Evolutionary conservation across 1,140 invertebrate genomes (phyloP).

Genomic region (Choristoneura fumiferana): DNA sequence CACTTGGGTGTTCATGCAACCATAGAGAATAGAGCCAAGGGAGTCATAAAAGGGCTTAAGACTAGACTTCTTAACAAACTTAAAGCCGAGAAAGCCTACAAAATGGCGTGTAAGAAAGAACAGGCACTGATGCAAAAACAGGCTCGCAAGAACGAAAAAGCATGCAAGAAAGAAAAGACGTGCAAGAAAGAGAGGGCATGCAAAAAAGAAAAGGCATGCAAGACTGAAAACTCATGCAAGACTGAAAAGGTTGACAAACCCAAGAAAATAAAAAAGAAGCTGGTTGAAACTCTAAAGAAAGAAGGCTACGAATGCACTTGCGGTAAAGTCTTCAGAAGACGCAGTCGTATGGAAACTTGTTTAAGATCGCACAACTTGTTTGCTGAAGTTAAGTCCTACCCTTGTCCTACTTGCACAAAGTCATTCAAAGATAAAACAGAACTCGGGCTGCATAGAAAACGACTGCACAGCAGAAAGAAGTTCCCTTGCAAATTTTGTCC

Average conservation of each 20-base stretch:
- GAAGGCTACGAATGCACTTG: conserved; percentile 66
- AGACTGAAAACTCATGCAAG: conserved; percentile 26
- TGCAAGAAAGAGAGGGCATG: conserved; percentile 22
- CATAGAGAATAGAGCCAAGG: conserved; percentile 52
- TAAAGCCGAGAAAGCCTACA: conserved; percentile 26
- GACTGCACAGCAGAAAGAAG: conserved; percentile 50
- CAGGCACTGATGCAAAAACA: conserved; percentile 29
- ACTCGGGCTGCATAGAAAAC: conserved; percentile 47
- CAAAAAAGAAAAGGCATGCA: conserved; percentile 21
- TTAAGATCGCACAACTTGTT: conserved; percentile 53
- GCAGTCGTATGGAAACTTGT: conserved; percentile 63
- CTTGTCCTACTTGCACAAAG: conserved; percentile 55
- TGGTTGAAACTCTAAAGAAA: conserved; percentile 35
- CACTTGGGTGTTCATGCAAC: conserved; percentile 50
- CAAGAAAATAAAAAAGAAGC: conserved; percentile 20
- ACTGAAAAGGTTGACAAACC: conserved; percentile 23
- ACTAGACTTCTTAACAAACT: conserved; percentile 20
- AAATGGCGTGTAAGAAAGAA: conserved; percentile 36
- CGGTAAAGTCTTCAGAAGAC: conserved; percentile 52
- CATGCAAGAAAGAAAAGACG: no score
- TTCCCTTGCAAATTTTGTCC: conserved; percentile 72
- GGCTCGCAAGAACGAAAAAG: conserved; percentile 3
- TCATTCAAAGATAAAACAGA: conserved; percentile 60
- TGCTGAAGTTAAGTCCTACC: conserved; percentile 34
- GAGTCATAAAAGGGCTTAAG: conserved; percentile 47